These are phyloP conservation scores for Scrobipalpa costella DNA, from an alignment of 2,888 invertebrate genomes.

Conservation along the genomic window DNA sequence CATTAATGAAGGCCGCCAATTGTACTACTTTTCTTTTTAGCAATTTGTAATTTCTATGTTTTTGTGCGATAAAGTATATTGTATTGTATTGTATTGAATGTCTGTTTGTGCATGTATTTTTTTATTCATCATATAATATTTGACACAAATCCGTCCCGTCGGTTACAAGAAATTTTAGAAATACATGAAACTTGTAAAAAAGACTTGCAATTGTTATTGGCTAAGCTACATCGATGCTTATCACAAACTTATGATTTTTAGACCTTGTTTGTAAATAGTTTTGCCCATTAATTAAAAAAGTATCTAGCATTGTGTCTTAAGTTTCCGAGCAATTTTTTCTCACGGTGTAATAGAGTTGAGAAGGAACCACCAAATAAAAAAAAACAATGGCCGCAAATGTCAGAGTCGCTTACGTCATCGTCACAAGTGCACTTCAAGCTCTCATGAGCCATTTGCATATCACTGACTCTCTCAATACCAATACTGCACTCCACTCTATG, in stretches of 20 bases:
- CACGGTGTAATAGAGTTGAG: constrained; percentile 10
- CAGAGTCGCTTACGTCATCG: constrained; percentile 54
- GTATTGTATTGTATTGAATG: too few species aligned
- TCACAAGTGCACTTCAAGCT: constrained; percentile 58
- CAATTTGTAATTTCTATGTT: too few species aligned
- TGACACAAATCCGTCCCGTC: too few species aligned
- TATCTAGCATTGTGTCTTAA: too few species aligned
- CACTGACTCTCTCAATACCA: constrained; percentile 43
- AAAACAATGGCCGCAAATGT: constrained; percentile 72
- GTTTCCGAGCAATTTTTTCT: constrained; percentile 17
- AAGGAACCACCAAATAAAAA: constrained; percentile 50
- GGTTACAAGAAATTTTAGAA: neutral
- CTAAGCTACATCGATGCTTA: neutral
- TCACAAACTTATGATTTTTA: too few species aligned
- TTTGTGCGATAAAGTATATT: too few species aligned
- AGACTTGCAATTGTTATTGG: neutral
- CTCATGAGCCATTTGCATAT: constrained; percentile 72
- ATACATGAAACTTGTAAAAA: too few species aligned
- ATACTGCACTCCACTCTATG: neutral
- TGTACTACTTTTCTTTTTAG: too few species aligned
- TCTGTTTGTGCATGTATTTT: neutral
- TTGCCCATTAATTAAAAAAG: too few species aligned
- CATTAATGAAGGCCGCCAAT: too few species aligned
- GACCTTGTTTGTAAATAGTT: neutral
- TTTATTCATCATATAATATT: neutral